Conservation (phyloP, 2,113 vertebrate genomes). For the Martes martes region DNA sequence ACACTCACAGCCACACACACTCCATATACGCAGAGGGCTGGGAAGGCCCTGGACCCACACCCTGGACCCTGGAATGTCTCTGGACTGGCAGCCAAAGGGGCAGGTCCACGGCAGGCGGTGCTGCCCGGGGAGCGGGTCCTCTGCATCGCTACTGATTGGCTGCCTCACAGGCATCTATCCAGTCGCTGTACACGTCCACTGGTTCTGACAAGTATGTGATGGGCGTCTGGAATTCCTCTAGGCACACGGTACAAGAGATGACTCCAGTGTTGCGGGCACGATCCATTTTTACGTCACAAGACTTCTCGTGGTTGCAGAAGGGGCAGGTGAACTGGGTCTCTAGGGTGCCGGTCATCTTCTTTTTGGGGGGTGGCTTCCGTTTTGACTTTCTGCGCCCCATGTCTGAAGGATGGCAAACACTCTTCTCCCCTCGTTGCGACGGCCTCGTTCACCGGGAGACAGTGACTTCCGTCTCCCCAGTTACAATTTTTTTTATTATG, state of each 20-base stretch:
- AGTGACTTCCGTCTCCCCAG: constrained; percentile 26
- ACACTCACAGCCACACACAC: not conserved
- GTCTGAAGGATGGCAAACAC: too few species aligned
- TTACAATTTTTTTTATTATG: not conserved
- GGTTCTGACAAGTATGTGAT: constrained; percentile 96
- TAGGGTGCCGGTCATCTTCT: constrained; percentile 91
- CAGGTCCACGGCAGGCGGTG: not conserved
- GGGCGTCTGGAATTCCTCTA: constrained; percentile 96
- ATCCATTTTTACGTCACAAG: constrained; percentile 97
- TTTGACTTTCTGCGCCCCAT: too few species aligned
- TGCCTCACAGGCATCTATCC: constrained; percentile 96
- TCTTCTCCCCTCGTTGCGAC: not conserved
- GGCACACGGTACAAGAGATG: constrained; percentile 93
- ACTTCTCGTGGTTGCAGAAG: constrained; percentile 95
- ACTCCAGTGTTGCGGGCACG: constrained; percentile 93
- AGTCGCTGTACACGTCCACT: constrained; percentile 93
- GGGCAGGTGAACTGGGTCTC: constrained; percentile 95
- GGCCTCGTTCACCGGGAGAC: constrained; percentile 8
- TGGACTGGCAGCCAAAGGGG: not conserved
- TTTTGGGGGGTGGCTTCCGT: too few species aligned
- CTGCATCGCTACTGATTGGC: constrained; percentile 90
- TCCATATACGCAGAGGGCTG: not conserved
- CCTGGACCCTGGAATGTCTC: constrained; percentile 61
- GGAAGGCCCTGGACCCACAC: constrained; percentile 1
- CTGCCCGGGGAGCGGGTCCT: constrained; percentile 22